Base-by-base conservation (phyloP, 37 sponge, comb jelly and placozoan species). In the Hormiphora californensis region DNA sequence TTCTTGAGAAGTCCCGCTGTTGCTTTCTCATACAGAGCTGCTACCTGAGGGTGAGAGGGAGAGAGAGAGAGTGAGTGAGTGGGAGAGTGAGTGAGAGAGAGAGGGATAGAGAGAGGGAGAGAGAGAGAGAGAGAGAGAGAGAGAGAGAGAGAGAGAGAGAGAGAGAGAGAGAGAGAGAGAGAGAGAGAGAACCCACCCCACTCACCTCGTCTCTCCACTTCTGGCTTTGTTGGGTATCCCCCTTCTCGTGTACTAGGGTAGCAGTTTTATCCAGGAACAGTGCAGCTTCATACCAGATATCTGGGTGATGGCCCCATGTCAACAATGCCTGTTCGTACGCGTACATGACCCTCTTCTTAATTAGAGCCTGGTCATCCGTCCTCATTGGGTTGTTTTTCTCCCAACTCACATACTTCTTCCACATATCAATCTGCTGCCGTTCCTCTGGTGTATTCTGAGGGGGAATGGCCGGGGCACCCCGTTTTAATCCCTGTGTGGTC, bases 281-380 rank as follows among this genome's bases (percentile, higher is more conserved):
- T 17, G 92, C 92, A 32, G 92, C 92, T 43, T 94, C 98, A 86
- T 90, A 94, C 98, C 98, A 96, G 55, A 96, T 87, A 40, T 92
- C 92, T 69, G 98, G 86, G 85, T 94, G 92, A 49, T 91, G 90
- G 0, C 93, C 92, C 87, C 91, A 94, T 9, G 65, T 54, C 36
- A 89, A 36, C 31, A 96, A 90, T 85, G 93, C 94, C 87, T 96
- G 98, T 21, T 73, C 81, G 44, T 73, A 73, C 32, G 81, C 81
- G 44, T 73, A 73, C 81, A 73, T 73, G 39, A 73, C 98, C 91
- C 94, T 67, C 90, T 94, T 94, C 54, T 90, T 89, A 4, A 96
- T 53, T 30, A 86, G 35, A 12, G 63, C 33, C 31, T 86, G 68
- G 41, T 94, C 93, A 44, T 92, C 93, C n/a, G 90, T 90, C 31